These are phyloP conservation scores for Microtus montanus DNA, from an alignment of 2,113 vertebrate genomes.

Conservation along the genomic window DNA sequence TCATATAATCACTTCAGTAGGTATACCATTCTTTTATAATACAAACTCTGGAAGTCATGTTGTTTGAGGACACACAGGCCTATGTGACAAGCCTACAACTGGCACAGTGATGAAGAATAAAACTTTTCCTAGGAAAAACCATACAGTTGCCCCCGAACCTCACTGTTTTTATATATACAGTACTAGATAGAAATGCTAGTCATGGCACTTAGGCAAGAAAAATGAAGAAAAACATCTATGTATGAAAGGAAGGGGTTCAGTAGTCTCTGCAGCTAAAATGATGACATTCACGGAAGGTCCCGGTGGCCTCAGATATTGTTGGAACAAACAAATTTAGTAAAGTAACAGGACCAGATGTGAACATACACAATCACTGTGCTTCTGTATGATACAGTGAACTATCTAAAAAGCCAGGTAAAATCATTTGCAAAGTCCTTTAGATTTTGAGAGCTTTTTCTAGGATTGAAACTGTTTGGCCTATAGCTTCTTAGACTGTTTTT, in stretches of 20 bases:
- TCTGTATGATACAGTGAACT: background rate
- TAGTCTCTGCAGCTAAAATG: background rate
- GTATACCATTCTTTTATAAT: background rate
- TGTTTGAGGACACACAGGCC: background rate
- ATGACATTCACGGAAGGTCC: background rate
- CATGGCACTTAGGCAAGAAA: background rate
- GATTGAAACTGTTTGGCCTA: background rate
- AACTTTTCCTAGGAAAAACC: background rate
- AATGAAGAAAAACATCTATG: background rate
- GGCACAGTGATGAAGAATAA: background rate
- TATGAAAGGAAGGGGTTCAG: background rate
- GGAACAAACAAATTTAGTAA: background rate
- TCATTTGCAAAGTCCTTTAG: background rate
- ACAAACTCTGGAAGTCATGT: background rate
- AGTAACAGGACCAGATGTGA: background rate
- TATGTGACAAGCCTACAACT: background rate
- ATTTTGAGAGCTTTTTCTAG: constrained; percentile 3
- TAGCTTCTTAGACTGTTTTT: background rate
- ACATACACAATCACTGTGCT: background rate
- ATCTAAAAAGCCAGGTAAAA: background rate
- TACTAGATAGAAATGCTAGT: background rate
- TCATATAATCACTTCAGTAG: background rate
- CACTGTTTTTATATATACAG: background rate
- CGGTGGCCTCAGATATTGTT: background rate
- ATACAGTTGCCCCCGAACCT: background rate